Evolutionary conservation across 2,888 invertebrate species (phyloP), one percentile per base, ranked within the genome.

Genomic region (Campoplex nolae): DNA sequence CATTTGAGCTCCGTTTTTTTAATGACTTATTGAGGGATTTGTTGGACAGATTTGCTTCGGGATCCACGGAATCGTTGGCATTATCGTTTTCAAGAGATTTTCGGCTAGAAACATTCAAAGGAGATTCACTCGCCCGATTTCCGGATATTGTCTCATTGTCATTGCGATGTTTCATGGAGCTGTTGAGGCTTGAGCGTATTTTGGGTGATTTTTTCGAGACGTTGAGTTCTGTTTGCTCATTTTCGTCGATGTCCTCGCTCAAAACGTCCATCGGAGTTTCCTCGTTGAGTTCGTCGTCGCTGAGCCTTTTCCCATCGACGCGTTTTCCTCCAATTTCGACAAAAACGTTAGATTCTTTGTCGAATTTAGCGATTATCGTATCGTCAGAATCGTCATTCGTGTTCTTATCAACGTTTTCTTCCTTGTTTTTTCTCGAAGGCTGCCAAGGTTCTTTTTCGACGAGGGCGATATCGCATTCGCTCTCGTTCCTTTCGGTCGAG

Each of bases 341-440:
- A 23, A 62, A 62, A 62, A 32, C 4, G 32, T 65, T 65, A 7
- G 76, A 51, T 54, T 68, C 45, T 35, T 42, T 78, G 13, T 68
- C 56, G 3, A 42, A 70, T 71, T 89, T 87, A 65, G 88, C 73
- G 32, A 90, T 67, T 9, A 91, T 45, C 0, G 90, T 92, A 38
- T 91, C 90, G 54, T 91, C 90, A 0, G 91, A 92, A 86, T 92
- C 91, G 51, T 88, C 90, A 87, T 90, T 88, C 0, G 75, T 88
- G 23, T 16, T 54, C 28, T 87, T 83, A 0, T 32, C 62, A 32
- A 32, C 11, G 16, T 71, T 79, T 0, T 85, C 68, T 45, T 86
- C 85, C 1, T 32, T n/a, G 1, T 9, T 18, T 32, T 86, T 88
- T 62, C 89, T 89, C 16, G 83, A 76, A 18, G 75, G 48, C 42